Percentiles rank a stretch among this genome's conserved stretches.
Evolutionary conservation across 1,140 invertebrate genomes (phyloP).

Genomic region (Andrena cerasifolii): DNA sequence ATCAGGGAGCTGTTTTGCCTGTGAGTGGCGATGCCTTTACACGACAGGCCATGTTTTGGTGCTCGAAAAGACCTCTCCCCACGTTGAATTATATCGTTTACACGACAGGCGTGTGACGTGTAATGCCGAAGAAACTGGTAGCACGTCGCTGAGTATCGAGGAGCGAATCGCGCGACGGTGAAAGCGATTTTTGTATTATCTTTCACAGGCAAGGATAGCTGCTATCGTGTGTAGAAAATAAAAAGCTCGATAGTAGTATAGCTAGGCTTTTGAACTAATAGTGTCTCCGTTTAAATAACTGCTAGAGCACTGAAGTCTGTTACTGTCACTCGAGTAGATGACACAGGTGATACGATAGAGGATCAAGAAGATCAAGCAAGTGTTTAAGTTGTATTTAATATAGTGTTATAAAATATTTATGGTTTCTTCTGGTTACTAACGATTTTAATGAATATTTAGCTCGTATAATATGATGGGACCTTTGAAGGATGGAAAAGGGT

Average conservation of each 20-base stretch:
- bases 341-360: too few relatives aligned
- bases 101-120: constrained; percentile 4
- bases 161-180: neutral
- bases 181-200: constrained; percentile 1
- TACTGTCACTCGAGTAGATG: too few relatives aligned
- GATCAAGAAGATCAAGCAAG: too few relatives aligned
- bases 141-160: neutral
- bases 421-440: too few relatives aligned
- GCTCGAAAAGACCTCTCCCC: neutral
- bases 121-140: constrained; percentile 10
- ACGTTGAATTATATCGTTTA: neutral
- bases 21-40: neutral
- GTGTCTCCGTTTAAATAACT: too few relatives aligned
- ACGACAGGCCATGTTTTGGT: neutral
- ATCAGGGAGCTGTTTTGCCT: constrained; percentile 3
- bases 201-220: neutral
- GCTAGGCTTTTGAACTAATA: neutral
- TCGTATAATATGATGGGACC: too few relatives aligned
- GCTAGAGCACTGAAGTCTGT: too few relatives aligned
- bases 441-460: too few relatives aligned
- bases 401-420: too few relatives aligned
- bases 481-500: too few relatives aligned
- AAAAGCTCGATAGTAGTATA: neutral
- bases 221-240: neutral
- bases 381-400: too few relatives aligned